Evolutionary conservation across 1,140 invertebrate species (phyloP).

Genomic region (Oryctes rhinoceros): DNA sequence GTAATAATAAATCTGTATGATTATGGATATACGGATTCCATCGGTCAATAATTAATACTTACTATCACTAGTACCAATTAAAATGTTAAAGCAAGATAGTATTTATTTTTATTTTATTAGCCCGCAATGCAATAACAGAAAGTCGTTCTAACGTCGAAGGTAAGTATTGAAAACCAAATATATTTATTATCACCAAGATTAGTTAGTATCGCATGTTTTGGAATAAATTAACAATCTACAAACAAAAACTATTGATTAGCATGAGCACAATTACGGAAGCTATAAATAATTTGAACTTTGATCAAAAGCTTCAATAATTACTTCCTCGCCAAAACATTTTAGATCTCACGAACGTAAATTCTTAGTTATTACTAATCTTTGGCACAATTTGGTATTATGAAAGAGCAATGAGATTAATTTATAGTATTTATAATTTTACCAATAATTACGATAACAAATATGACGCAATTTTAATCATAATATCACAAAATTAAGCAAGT

Average conservation of each 20-base stretch:
- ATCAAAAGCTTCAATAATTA: not conserved
- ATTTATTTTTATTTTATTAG: too few relatives aligned
- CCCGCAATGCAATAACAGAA: too few relatives aligned
- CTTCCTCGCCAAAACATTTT: not conserved
- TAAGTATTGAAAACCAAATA: too few relatives aligned
- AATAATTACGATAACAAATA: not conserved
- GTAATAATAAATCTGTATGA: too few relatives aligned
- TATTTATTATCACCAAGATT: too few relatives aligned
- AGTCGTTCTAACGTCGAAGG: too few relatives aligned
- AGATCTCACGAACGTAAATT: not conserved
- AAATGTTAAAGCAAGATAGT: too few relatives aligned
- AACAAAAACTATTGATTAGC: not conserved
- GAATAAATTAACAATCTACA: too few relatives aligned
- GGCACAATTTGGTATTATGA: not conserved
- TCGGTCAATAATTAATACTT: too few relatives aligned
- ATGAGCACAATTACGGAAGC: not conserved
- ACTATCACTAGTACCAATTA: too few relatives aligned
- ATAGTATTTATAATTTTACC: not conserved
- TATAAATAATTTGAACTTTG: not conserved
- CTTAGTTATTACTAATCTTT: not conserved
- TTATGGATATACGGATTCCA: too few relatives aligned
- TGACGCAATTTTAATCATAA: not conserved
- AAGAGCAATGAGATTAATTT: slow-evolving; percentile 5
- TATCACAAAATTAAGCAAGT: not conserved
- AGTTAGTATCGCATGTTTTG: too few relatives aligned